Evolutionary conservation across 2,888 invertebrate species (phyloP).

Genomic region (Pyrrhia umbra): DNA sequence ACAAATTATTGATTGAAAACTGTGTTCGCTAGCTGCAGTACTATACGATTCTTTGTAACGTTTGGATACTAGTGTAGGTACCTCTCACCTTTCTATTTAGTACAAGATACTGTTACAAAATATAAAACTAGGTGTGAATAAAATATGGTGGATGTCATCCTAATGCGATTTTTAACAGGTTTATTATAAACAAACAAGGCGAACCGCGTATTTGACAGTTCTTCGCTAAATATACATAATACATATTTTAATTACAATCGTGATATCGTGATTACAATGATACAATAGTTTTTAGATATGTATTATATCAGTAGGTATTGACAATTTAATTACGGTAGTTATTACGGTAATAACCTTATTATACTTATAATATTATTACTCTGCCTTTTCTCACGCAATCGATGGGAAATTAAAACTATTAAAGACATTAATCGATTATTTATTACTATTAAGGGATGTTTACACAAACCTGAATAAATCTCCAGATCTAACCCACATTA

Average conservation of each 20-base stretch:
- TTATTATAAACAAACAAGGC: constrained; percentile 25
- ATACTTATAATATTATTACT: not conserved
- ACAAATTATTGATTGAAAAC: constrained; percentile 7
- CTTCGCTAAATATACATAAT: constrained; percentile 49
- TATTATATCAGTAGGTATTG: not conserved
- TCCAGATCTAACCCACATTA: not conserved
- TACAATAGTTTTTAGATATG: not conserved
- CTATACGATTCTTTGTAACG: no score
- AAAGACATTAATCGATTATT: constrained; percentile 4
- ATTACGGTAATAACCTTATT: constrained; percentile 13
- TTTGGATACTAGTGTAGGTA: no score
- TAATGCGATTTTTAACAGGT: constrained; percentile 55
- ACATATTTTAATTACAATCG: constrained; percentile 26
- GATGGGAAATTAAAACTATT: not conserved
- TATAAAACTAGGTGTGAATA: constrained; percentile 30
- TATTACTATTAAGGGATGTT: not conserved
- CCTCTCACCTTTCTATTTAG: constrained; percentile 3
- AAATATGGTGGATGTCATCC: constrained; percentile 41
- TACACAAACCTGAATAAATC: not conserved
- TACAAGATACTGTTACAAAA: constrained; percentile 20
- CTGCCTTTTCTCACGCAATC: constrained; percentile 19
- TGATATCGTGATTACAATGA: not conserved
- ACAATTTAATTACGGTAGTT: not conserved
- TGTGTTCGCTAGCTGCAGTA: not conserved
- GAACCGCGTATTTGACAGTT: constrained; percentile 29